phyloP scores from a whole-genome alignment of 2,888 invertebrate genomes.

The Drosophila sordidapex region DNA sequence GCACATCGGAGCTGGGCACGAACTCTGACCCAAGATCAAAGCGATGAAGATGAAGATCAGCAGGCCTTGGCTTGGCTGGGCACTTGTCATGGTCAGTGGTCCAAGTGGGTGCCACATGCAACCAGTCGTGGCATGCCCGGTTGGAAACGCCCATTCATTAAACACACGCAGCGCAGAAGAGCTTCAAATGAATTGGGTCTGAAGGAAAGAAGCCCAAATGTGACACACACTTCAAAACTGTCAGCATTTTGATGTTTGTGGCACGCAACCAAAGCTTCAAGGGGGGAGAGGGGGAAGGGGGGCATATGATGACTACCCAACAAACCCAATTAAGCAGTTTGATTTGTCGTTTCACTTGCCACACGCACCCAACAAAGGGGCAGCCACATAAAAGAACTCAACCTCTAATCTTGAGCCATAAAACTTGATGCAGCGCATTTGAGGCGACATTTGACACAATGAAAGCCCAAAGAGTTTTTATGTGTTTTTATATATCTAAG shows the following conservation, averaged over 20 bases:
- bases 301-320: constrained; percentile 3
- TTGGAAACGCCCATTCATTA: constrained; percentile 52
- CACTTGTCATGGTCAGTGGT: constrained; percentile 47
- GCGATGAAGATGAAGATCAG: constrained; percentile 4
- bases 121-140: not conserved
- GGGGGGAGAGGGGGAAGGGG: not conserved
- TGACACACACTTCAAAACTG: constrained; percentile 73
- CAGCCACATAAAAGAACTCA: constrained; percentile 12
- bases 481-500: constrained; percentile 16
- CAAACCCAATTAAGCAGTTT: constrained; percentile 77
- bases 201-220: constrained; percentile 51
- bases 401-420: constrained; percentile 55
- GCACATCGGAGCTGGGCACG: constrained; percentile 22
- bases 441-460: constrained; percentile 54
- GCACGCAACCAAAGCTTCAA: constrained; percentile 30
- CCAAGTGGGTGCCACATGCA: constrained; percentile 9
- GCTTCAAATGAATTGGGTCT: not conserved
- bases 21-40: constrained; percentile 50
- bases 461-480: constrained; percentile 31
- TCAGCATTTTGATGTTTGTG: constrained; percentile 62
- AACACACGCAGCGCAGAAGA: constrained; percentile 39
- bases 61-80: constrained; percentile 14
- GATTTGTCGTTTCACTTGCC: constrained; percentile 56
- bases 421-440: constrained; percentile 31
- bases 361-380: constrained; percentile 32